Evolutionary conservation across 2,113 vertebrate genomes (phyloP).

Genomic region (Gobio gobio): DNA sequence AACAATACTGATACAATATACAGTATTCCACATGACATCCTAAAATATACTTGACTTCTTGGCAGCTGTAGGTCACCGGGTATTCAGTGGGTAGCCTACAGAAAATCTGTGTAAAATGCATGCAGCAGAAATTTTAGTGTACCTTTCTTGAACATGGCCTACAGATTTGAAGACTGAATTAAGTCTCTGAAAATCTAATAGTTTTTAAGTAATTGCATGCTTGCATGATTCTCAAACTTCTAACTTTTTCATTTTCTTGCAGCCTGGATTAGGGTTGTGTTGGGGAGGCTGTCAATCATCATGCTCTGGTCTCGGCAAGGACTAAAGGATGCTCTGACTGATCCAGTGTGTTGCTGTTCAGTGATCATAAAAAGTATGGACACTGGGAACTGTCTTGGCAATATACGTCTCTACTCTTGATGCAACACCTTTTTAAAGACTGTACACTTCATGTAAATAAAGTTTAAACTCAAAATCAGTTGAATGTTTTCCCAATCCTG

Average conservation of each 20-base stretch:
- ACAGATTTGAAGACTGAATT: not conserved
- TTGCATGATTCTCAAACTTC: not conserved
- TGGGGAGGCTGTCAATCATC: conserved; percentile 5
- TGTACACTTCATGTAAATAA: not conserved
- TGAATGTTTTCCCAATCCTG: not conserved
- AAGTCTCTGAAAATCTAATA: not conserved
- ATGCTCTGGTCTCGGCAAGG: conserved; percentile 5
- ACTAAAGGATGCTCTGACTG: not conserved
- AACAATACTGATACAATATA: too few relatives aligned
- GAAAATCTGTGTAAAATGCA: not conserved
- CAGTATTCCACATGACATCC: not conserved
- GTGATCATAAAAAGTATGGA: not conserved
- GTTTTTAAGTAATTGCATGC: not conserved
- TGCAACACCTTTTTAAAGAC: not conserved
- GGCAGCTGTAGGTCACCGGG: not conserved
- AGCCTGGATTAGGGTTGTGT: not conserved
- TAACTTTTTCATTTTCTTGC: not conserved
- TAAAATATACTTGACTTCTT: not conserved
- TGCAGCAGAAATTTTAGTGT: not conserved
- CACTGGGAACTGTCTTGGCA: not conserved
- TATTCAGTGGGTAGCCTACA: not conserved
- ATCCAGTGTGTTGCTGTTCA: not conserved
- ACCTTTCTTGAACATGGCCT: not conserved
- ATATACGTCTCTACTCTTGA: not conserved
- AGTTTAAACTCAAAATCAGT: not conserved